phyloP scores from a whole-genome alignment of 2,888 invertebrate genomes.

The Ectobius pallidus region DNA sequence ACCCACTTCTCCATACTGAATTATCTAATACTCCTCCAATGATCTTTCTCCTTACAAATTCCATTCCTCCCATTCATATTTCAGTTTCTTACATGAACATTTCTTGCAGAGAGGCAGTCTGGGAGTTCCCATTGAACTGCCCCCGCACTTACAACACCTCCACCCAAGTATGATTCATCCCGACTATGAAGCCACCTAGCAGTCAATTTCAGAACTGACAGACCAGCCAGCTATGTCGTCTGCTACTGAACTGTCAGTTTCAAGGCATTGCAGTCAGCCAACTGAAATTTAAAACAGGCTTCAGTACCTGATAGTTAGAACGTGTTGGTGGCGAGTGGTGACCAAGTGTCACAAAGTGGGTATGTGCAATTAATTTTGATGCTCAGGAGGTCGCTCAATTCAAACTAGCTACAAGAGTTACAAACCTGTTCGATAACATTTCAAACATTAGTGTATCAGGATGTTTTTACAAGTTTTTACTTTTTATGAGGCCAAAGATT shows the following conservation, averaged over 20 bases:
- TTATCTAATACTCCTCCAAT: no score
- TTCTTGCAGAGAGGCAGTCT: slow-evolving; percentile 54
- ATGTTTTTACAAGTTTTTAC: no score
- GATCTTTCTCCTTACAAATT: no score
- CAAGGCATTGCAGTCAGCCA: slow-evolving; percentile 9
- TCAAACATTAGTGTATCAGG: no score
- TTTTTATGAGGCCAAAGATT: no score
- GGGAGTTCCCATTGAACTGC: slow-evolving; percentile 56
- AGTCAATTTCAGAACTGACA: slow-evolving; percentile 9
- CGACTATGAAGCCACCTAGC: slow-evolving; percentile 28
- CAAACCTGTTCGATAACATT: background rate
- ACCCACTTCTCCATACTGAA: no score
- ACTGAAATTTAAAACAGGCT: slow-evolving; percentile 3
- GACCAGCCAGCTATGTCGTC: slow-evolving; percentile 3
- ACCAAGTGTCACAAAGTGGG: background rate
- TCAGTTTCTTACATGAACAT: no score
- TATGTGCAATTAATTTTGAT: background rate
- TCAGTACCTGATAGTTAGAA: background rate
- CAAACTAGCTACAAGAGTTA: background rate
- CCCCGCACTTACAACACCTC: slow-evolving; percentile 54
- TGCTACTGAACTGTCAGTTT: slow-evolving; percentile 16
- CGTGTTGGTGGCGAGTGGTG: background rate
- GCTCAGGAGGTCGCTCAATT: background rate
- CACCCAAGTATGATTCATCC: slow-evolving; percentile 13
- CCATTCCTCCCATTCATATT: no score